These are phyloP conservation scores for Anarsia innoxiella DNA, from an alignment of 2,888 invertebrate genomes.

Conservation along the genomic window DNA sequence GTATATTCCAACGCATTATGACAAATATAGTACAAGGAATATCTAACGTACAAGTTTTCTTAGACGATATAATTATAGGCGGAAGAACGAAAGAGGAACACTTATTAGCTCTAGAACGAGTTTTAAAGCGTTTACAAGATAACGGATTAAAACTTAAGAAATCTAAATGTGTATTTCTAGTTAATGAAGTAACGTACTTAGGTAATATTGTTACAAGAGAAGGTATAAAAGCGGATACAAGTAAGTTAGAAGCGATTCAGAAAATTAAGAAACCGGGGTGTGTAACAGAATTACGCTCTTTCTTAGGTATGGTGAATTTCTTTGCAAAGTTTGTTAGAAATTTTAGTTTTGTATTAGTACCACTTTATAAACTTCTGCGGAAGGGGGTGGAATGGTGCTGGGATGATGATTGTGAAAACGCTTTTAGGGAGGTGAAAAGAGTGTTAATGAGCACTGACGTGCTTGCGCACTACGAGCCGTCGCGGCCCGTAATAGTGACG, in stretches of 20 bases:
- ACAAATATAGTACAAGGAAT: constrained; percentile 5
- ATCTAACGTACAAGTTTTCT: constrained; percentile 4
- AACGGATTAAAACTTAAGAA: not conserved
- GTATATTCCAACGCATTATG: constrained; percentile 14
- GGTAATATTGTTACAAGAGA: not conserved
- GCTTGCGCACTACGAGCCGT: not conserved
- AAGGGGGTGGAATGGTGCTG: constrained; percentile 1
- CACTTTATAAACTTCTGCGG: not conserved
- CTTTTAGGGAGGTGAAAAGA: not conserved
- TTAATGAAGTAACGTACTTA: not conserved
- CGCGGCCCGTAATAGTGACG: not conserved
- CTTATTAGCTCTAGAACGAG: not conserved
- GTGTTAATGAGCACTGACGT: not conserved
- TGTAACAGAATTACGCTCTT: not conserved
- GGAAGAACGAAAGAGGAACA: not conserved
- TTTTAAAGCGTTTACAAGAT: not conserved
- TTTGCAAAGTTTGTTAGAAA: not conserved
- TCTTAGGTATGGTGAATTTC: constrained; percentile 3
- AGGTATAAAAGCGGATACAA: not conserved
- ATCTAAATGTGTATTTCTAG: not conserved
- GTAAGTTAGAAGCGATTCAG: not conserved
- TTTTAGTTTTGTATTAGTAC: not conserved
- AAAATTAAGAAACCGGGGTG: not conserved
- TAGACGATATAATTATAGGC: too few relatives aligned
- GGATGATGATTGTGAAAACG: not conserved